These are phyloP conservation scores for Enteromius anoplus DNA, from an alignment of 2,797 vertebrate species.

Conservation along the genomic window DNA sequence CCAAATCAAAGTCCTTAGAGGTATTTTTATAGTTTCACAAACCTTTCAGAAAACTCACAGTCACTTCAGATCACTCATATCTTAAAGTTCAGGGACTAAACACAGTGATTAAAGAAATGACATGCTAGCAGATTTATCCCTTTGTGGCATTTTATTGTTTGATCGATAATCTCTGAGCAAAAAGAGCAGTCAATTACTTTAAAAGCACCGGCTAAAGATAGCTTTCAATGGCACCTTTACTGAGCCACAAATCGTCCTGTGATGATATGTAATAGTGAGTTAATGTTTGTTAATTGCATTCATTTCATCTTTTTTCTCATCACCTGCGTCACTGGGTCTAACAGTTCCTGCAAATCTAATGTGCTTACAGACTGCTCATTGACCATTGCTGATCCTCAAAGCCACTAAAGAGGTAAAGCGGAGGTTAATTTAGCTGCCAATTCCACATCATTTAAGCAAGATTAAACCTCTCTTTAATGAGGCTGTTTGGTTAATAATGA, in stretches of 20 bases:
- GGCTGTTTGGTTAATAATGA: slow-evolving; percentile 29
- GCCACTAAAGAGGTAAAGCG: slow-evolving; percentile 29
- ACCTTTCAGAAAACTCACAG: background rate
- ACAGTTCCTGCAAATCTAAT: slow-evolving; percentile 35
- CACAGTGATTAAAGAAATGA: background rate
- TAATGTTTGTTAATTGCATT: slow-evolving; percentile 61
- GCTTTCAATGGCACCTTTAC: slow-evolving; percentile 50
- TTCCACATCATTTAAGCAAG: slow-evolving; percentile 36
- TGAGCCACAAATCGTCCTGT: slow-evolving; percentile 62
- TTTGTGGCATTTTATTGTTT: slow-evolving; percentile 50
- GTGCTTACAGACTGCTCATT: slow-evolving; percentile 4
- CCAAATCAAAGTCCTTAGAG: background rate
- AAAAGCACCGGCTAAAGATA: slow-evolving; percentile 56
- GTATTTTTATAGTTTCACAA: background rate
- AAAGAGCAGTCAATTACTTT: slow-evolving; percentile 68
- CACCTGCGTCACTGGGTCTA: slow-evolving; percentile 26
- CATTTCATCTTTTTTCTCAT: slow-evolving; percentile 33
- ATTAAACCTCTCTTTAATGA: slow-evolving; percentile 23
- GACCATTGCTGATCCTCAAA: slow-evolving; percentile 21
- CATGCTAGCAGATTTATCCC: slow-evolving; percentile 23
- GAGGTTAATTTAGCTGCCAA: slow-evolving; percentile 48
- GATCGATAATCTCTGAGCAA: slow-evolving; percentile 60
- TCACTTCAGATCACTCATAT: background rate
- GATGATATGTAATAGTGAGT: slow-evolving; percentile 71
- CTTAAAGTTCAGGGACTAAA: slow-evolving; percentile 6